Evolutionary conservation across 2,113 vertebrate genomes (phyloP), one percentile per base, ranked within the genome.

Genomic region (Calyptommatus sinebrachiatus): DNA sequence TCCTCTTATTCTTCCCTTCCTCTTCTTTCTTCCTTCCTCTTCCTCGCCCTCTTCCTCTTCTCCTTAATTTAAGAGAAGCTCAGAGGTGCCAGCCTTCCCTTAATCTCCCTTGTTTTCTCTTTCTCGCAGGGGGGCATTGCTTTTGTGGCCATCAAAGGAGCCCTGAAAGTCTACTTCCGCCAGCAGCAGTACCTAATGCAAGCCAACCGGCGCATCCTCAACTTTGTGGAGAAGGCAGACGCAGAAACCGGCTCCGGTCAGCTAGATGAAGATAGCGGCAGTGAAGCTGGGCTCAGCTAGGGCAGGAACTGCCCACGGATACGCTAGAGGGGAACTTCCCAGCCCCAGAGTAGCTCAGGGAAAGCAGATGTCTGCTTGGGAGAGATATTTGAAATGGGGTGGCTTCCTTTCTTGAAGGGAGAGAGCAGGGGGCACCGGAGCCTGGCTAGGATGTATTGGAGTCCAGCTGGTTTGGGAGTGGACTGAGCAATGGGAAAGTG

Each of bases 101-200:
- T 41, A 41, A 41, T 41, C 35, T 22, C 18, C 5, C 48, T 7
- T 21, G 46, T 14, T 22, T 21, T n/a, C 10, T 26, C 14, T 46
- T 26, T 61, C 22, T 18, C 14, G 21, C 57, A 95, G 95, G 94
- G 95, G 0, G 94, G 94, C 66, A 91, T 95, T 8, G 91, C 92
- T 0, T 96, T 95, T 2, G 89, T 95, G 31, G 61, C 94, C 83
- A 92, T 96, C 18, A 96, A 95, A 26, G 95, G 95, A 5, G 89
- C 88, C 1, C 16, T 96, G 45, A 95, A 96, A 84, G 92, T 96
- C 41, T 94, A 96, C 66, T 95, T 95, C 86, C 95, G 93, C 70
- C 94, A 95, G 84, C 94, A 96, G 89, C 94, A 95, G 86, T 94
- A 87, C 82, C 71, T 94, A 77, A 90, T 92, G 48, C 95, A 95